Conservation (phyloP, 2,888 invertebrate genomes). For the Aspidapion aeneum region DNA sequence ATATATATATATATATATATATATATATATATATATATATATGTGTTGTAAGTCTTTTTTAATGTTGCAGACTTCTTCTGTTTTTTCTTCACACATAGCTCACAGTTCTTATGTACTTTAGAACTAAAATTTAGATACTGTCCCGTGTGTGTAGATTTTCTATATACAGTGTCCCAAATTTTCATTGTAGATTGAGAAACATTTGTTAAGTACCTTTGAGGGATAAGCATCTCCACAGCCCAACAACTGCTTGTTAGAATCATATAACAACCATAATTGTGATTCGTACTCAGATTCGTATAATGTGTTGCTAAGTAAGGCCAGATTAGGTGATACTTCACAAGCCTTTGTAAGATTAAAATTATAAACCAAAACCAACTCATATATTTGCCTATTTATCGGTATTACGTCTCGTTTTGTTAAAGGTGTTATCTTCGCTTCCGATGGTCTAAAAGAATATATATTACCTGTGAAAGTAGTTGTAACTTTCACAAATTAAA, state of each 20-base stretch:
- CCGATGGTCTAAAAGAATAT: constrained; percentile 65
- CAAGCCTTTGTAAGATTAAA: constrained; percentile 78
- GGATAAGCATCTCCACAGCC: constrained; percentile 89
- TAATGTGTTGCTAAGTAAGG: constrained; percentile 79
- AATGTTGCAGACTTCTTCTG: no score
- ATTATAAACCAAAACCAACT: constrained; percentile 81
- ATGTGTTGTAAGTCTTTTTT: no score
- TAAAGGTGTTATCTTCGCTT: constrained; percentile 76
- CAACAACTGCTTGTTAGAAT: constrained; percentile 82
- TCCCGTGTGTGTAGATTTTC: no score
- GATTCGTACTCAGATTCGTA: constrained; percentile 97
- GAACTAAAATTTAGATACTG: no score
- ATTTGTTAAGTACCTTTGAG: constrained; percentile 63
- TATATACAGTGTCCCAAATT: no score
- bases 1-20: no score
- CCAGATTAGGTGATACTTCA: constrained; percentile 77
- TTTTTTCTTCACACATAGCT: no score
- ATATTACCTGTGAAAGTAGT: no score
- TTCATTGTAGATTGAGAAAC: no score
- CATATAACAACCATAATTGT: constrained; percentile 95
- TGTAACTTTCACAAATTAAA: constrained; percentile 5
- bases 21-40: no score
- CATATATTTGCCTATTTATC: constrained; percentile 85
- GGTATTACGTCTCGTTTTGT: constrained; percentile 82
- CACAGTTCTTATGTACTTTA: no score